Evolutionary conservation across 1,140 invertebrate genomes (phyloP).

Genomic region (Copidosoma floridanum): DNA sequence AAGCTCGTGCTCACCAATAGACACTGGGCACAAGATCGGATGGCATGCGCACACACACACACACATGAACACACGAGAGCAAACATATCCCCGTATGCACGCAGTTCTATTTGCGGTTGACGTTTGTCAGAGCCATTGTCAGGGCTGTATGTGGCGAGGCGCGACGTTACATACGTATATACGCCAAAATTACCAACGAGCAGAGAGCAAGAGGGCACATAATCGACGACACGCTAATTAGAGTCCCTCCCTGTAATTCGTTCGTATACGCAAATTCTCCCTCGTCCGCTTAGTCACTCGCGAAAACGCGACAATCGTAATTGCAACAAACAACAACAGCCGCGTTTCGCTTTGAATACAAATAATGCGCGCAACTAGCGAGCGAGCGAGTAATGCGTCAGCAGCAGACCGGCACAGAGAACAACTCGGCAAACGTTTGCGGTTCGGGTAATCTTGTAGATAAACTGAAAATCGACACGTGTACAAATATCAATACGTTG

Average conservation of each 20-base stretch:
- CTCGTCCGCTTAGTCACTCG: no score
- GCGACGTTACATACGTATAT: conserved; percentile 13
- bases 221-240: conserved; percentile 25
- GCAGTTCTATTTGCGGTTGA: conserved; percentile 26
- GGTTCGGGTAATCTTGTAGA: background rate
- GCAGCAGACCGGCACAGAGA: no score
- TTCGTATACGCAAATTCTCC: no score
- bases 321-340: no score
- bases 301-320: conserved; percentile 12
- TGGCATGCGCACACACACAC: no score
- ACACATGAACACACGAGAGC: background rate
- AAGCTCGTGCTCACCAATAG: no score
- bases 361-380: background rate
- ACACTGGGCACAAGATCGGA: background rate
- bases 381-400: no score
- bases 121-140: conserved; percentile 21
- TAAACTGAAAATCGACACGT: background rate
- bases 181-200: conserved; percentile 19
- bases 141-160: conserved; percentile 4
- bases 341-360: background rate
- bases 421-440: no score
- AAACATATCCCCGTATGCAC: conserved; percentile 12
- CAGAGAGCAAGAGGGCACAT: no score
- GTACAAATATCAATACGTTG: no score
- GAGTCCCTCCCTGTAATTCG: conserved; percentile 15